Base-by-base conservation (phyloP, 1,140 invertebrate genomes). In the Nasonia longicornis region DNA sequence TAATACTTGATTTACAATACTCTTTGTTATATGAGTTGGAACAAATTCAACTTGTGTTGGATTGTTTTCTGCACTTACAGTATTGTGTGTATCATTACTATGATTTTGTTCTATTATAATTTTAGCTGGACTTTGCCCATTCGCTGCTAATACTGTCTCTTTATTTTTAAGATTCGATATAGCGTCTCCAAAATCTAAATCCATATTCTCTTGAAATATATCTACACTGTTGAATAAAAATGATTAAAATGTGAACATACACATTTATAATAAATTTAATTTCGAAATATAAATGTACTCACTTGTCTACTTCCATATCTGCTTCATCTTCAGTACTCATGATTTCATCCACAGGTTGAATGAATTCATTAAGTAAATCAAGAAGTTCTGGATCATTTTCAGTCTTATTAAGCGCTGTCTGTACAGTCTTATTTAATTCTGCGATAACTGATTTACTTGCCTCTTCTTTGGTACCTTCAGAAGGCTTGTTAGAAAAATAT, bases 381-480 rank as follows among this genome's bases (percentile, higher is more conserved):
- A 76, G 11, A 38, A 81, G 22, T 38, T 70, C 22, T 76, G 79
- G 72, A 81, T 81, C 79, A 71, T 63, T 76, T 81, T 81, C 79
- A 76, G 73, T 81, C 16, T 70, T 81, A 76, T 76, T 70, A 63
- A 71, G 20, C 12, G 66, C 79, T 76, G 31, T 22, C 71, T 71
- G 31, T 20, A 81, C n/a, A 52, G 31, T 35, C 70, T 81, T 76
- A 76, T 76, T 71, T 16, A 81, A 64, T 48, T 81, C 31, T 29
- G n/a, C 8, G 45, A 81, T 63, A 45, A 81, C 71, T 11, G 73
- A 63, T 35, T 63, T 77, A 63, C 35, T 76, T n/a, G 4, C 26
- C 58, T 42, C 48, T 63, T 58, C 66, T 75, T 70, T 70, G n/a
- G 64, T 11, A 52, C 26, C 64, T 26, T 76, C n/a, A 63, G 58